Base-by-base conservation (phyloP, 2,888 invertebrate genomes). In the Acleris cristana region DNA sequence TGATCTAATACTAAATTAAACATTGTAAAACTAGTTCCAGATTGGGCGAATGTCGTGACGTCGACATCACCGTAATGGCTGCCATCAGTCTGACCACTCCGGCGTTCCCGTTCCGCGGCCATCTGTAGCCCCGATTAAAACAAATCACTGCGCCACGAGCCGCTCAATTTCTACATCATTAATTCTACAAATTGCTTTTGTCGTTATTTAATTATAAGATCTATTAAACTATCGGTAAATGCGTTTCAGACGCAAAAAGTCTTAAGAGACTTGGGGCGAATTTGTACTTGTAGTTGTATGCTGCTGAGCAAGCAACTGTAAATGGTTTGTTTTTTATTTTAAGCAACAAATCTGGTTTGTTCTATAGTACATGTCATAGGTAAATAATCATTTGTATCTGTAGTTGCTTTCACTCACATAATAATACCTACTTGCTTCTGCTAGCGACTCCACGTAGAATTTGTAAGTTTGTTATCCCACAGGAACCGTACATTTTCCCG, bases 101-200 rank as follows among this genome's bases (percentile, higher is more conserved):
- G 14, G 3, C 40, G 48, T 48, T 16, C n/a, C 54, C 53, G 54
- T 30, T 23, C 62, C 54, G 18, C 19, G 23, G 54, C 18, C 14
- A 48, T 30, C 45, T 26, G 52, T 14, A 23, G 23, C 8, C 55
- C 34, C 45, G 45, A 56, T 64, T 34, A 56, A 56, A 56, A 56
- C 34, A 51, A 49, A 56, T 64, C 63, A 51, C 8, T 40, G 23
- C 14, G 18, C 63, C 23, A 64, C 48, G 44, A 40, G 34, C 51
- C 49, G 16, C 55, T 65, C 54, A 55, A 65, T 65, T 40, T 26
- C 51, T 19, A 48, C 49, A 61, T 65, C 60, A 65, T 65, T 49
- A 61, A 44, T 65, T 56, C 19, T n/a, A 65, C 51, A 51, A 61
- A 65, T 65, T 51, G 40, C 30, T 61, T 26, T 51, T 19, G 55